phyloP scores from a whole-genome alignment of 2,797 vertebrate genomes.

The Mareca strepera region DNA sequence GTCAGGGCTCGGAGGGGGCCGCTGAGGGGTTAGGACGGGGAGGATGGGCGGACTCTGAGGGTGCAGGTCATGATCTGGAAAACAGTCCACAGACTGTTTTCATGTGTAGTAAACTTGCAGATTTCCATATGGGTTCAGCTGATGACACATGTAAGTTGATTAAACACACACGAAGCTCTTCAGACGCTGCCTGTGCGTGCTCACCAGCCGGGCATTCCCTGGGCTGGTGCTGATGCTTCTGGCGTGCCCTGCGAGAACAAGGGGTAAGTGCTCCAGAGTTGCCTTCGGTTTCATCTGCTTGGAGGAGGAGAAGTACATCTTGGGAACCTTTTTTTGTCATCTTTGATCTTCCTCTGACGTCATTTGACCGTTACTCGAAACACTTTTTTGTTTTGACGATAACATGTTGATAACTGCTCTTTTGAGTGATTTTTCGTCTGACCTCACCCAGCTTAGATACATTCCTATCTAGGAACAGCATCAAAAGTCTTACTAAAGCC shows the following conservation, averaged over 20 bases:
- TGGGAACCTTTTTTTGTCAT: neutral
- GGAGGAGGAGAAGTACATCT: neutral
- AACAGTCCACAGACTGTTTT: neutral
- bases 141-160: neutral
- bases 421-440: neutral
- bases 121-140: neutral
- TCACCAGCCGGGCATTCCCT: neutral
- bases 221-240: fast-evolving
- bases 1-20: too few species aligned
- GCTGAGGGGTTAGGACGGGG: too few species aligned
- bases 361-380: neutral
- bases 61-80: neutral
- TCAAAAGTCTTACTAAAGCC: neutral
- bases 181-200: neutral
- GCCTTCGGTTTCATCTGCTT: neutral
- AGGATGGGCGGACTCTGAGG: neutral
- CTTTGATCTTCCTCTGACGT: neutral
- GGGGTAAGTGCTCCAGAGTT: neutral
- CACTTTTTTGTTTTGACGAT: neutral
- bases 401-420: neutral
- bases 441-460: neutral
- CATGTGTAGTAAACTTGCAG: neutral
- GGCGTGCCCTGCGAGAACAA: neutral
- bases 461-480: neutral
- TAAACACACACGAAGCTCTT: neutral